These are phyloP conservation scores for Globodera rostochiensis DNA, from an alignment of 1,140 invertebrate genomes.

Conservation along the genomic window DNA sequence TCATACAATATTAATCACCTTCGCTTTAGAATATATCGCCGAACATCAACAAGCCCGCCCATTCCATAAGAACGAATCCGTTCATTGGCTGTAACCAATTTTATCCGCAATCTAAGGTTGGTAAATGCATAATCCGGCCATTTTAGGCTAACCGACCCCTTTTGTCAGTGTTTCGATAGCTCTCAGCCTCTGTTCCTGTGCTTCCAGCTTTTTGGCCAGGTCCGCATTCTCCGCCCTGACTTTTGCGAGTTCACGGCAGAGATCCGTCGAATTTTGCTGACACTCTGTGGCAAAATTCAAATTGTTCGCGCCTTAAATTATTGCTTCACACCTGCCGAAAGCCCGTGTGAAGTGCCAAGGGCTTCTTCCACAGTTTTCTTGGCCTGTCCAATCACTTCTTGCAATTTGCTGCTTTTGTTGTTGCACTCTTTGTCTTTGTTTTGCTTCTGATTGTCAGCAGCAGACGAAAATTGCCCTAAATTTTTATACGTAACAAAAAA, in stretches of 20 bases:
- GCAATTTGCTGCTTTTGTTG: constrained; percentile 13
- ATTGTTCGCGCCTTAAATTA: not conserved
- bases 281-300: not conserved
- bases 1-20: not conserved
- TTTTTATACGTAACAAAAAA: not conserved
- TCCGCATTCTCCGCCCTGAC: not conserved
- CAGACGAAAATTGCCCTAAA: too few relatives aligned
- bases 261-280: not conserved
- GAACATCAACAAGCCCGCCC: not conserved
- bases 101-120: not conserved
- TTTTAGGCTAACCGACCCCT: constrained; percentile 1
- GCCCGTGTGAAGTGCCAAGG: not conserved
- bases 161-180: constrained; percentile 12
- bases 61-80: not conserved
- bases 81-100: not conserved
- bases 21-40: not conserved
- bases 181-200: not conserved
- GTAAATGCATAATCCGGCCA: not conserved
- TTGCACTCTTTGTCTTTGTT: not conserved
- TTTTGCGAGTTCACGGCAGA: not conserved
- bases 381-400: constrained; percentile 22
- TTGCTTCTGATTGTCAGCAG: constrained; percentile 10
- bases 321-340: not conserved
- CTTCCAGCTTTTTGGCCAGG: not conserved
- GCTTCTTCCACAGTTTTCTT: constrained; percentile 22